These are phyloP conservation scores for Alloscopus bannaensis DNA, from an alignment of 2,888 invertebrate species.

Conservation along the genomic window DNA sequence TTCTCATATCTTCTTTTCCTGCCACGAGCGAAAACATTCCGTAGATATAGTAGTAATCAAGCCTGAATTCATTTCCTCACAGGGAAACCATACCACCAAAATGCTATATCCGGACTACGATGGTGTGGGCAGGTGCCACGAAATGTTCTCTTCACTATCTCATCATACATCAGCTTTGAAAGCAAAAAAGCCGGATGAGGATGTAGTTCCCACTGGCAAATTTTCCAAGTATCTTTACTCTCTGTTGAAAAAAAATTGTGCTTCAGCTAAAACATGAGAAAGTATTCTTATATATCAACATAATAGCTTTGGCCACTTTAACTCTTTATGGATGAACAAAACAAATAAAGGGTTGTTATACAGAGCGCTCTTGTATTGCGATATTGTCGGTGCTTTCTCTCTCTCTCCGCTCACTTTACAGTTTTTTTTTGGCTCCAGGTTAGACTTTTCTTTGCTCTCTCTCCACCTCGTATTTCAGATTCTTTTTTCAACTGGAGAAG, in stretches of 20 bases:
- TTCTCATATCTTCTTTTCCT: slow-evolving; percentile 16
- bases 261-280: too few relatives aligned
- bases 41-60: too few relatives aligned
- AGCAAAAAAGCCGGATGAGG: slow-evolving; percentile 17
- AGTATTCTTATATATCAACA: too few relatives aligned
- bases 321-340: slow-evolving; percentile 3
- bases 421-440: slow-evolving; percentile 19
- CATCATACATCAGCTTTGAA: background rate
- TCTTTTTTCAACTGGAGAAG: slow-evolving; percentile 8
- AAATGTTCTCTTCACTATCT: background rate
- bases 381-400: slow-evolving; percentile 19
- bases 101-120: background rate
- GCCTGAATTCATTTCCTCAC: background rate
- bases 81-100: background rate
- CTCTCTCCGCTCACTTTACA: background rate
- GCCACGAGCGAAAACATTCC: background rate
- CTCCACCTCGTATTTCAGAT: background rate
- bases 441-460: slow-evolving; percentile 4
- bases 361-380: slow-evolving; percentile 16
- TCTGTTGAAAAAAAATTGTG: background rate
- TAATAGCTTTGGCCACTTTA: slow-evolving; percentile 15
- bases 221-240: slow-evolving; percentile 24
- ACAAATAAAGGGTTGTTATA: background rate
- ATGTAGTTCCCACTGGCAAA: slow-evolving; percentile 50
- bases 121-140: slow-evolving; percentile 19